A percentile compares a stretch with the other conserved stretches of the same genome.
phyloP scores from a whole-genome alignment of 2,888 invertebrate species.

The Eristalis pertinax region DNA sequence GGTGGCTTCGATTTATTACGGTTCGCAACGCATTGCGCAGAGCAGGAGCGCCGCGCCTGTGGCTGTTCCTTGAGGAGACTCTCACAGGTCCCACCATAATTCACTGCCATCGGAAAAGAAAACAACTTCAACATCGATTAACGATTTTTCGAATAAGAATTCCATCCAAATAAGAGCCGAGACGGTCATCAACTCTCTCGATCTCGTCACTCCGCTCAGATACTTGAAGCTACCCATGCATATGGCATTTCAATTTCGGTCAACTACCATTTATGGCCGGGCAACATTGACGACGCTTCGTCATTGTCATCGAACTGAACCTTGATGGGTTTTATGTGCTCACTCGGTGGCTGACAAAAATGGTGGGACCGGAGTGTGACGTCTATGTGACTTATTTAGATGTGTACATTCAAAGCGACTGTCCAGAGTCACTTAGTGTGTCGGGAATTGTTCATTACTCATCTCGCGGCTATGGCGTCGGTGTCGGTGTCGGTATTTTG shows the following conservation, averaged over 20 bases:
- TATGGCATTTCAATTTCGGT: constrained; percentile 48
- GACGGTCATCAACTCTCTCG: constrained; percentile 57
- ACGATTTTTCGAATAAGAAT: not conserved
- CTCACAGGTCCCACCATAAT: not conserved
- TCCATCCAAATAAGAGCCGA: constrained; percentile 49
- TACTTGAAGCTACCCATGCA: constrained; percentile 38
- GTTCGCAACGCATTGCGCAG: not conserved
- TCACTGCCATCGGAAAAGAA: not conserved
- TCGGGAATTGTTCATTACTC: constrained; percentile 20
- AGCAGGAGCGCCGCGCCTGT: not conserved
- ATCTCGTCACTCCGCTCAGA: not conserved
- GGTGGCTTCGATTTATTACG: not conserved
- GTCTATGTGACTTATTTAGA: constrained; percentile 23
- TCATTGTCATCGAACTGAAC: constrained; percentile 50
- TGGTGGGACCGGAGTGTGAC: constrained; percentile 23
- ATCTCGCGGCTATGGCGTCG: constrained; percentile 9
- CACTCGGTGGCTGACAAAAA: constrained; percentile 5
- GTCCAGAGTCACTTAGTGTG: constrained; percentile 6
- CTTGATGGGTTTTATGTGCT: constrained; percentile 35
- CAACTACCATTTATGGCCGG: constrained; percentile 60
- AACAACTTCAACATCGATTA: not conserved
- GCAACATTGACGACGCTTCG: constrained; percentile 50
- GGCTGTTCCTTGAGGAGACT: not conserved
- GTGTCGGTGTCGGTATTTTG: not conserved
- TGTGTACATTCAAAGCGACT: not conserved